A percentile compares a stretch with the other conserved stretches of the same genome.
Conservation (phyloP, 2,888 invertebrate species). For the Pediacus dermestoides region DNA sequence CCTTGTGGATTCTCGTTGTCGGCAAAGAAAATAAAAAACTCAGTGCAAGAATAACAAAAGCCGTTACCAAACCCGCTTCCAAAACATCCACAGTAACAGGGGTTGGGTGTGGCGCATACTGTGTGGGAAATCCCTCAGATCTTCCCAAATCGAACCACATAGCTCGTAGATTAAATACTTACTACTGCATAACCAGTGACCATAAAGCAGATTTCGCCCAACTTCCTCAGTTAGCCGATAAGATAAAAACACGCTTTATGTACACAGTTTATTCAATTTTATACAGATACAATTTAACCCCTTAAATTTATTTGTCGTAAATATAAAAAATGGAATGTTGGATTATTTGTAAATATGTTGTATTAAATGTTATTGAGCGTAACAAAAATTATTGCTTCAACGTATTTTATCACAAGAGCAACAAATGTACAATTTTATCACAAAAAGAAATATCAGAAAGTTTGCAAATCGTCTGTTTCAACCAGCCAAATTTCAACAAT, state of each 20-base stretch:
- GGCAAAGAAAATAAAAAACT: conserved; percentile 46
- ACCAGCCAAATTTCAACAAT: too few species aligned
- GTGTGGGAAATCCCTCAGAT: conserved; percentile 47
- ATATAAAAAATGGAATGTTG: conserved; percentile 22
- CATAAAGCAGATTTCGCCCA: too few species aligned
- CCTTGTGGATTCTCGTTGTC: conserved; percentile 31
- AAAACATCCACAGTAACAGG: conserved; percentile 50
- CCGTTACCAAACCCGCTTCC: conserved; percentile 47
- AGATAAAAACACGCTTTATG: too few species aligned
- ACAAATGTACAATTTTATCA: conserved; percentile 18
- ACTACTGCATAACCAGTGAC: too few species aligned
- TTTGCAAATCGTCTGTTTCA: too few species aligned
- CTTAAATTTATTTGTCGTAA: too few species aligned
- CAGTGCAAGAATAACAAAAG: conserved; percentile 46
- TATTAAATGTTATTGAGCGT: conserved; percentile 22
- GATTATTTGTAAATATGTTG: conserved; percentile 20
- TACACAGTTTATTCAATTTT: too few species aligned
- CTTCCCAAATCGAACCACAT: conserved; percentile 44
- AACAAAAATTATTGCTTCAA: conserved; percentile 18
- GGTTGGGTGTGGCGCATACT: conserved; percentile 43
- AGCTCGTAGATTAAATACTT: too few species aligned
- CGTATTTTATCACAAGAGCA: conserved; percentile 21
- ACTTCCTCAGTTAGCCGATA: background rate
- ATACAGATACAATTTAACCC: too few species aligned
- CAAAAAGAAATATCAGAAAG: too few species aligned